phyloP scores from a whole-genome alignment of 92 coral and sea anemone species.

The Zoanthus sansibaricus region DNA sequence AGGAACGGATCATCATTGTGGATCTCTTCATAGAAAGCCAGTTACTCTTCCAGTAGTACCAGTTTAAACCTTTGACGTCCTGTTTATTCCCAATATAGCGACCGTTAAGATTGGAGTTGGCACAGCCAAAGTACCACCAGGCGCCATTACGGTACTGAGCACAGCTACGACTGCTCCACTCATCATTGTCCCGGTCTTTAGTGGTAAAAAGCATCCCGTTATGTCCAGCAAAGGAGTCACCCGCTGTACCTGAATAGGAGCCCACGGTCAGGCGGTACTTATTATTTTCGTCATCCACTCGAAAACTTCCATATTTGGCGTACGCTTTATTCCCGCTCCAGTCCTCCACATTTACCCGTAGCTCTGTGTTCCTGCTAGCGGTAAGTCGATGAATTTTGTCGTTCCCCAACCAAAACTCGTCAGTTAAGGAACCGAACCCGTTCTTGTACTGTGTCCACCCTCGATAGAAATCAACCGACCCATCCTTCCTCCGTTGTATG shows the following conservation, averaged over 20 bases:
- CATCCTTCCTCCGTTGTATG: conserved; percentile 50
- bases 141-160: conserved; percentile 27
- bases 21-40: too few relatives aligned
- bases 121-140: conserved; percentile 50
- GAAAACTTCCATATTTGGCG: conserved; percentile 49
- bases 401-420: conserved; percentile 58
- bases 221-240: conserved; percentile 21
- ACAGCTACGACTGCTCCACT: neutral
- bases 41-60: too few relatives aligned
- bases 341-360: conserved; percentile 58
- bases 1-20: too few relatives aligned
- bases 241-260: conserved; percentile 48
- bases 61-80: too few relatives aligned
- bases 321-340: conserved; percentile 35
- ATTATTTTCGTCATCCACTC: conserved; percentile 20
- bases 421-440: conserved; percentile 44
- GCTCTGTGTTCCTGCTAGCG: conserved; percentile 3
- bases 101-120: conserved; percentile 46
- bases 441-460: conserved; percentile 41
- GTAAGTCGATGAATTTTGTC: conserved; percentile 61
- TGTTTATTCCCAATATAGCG: neutral
- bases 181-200: conserved; percentile 26
- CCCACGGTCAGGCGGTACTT: conserved; percentile 34
- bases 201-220: conserved; percentile 20
- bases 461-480: conserved; percentile 39